Base-by-base conservation (phyloP, 2,113 vertebrate genomes). In the Girardinichthys multiradiatus region DNA sequence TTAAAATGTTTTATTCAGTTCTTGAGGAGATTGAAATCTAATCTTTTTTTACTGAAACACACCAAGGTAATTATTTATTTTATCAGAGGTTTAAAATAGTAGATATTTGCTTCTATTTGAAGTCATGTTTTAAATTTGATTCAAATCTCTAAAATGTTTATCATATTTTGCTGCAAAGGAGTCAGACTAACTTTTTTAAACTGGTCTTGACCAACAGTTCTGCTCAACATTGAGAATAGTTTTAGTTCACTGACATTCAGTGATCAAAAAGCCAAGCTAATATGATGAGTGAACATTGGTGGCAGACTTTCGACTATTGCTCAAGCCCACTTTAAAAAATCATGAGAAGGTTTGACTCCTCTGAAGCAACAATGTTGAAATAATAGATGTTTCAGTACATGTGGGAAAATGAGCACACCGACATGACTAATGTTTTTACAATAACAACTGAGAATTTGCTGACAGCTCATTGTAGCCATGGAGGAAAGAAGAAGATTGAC, bases 401-500 rank as follows among this genome's bases (percentile, higher is more conserved):
- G 17, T 4, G 15, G 54, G 24, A 3, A n/a, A 45, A 45, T n/a
- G 17, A 59, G 6, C 35, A 30, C 37, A 2, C 10, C 42, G 39
- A 66, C 27, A 4, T 63, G 19, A 0, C 30, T 3, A 54, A 27
- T 63, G 30, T 71, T 59, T 24, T 42, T 74, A 2, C 10, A 48
- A 15, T 27, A 19, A 15, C 57, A 19, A 70, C 2, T 26, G 26
- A 76, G 26, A 21, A 17, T 71, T 71, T 62, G 42, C 31, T 45
- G 57, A 0, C 69, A 72, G 57, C 12, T 15, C 9, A 54, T 59
- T 62, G 11, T 6, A 64, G 80, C 69, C 29, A 90, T 82, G 86
- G 79, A 24, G 3, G 77, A 89, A 60, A 82, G 79, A 73, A 90
- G 70, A 45, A 57, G 67, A 6, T n/a, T 42, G 67, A 64, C 58